Evolutionary conservation across 2,113 vertebrate species (phyloP), one percentile per base, ranked within the genome.

Genomic region (Mormyrus iriodes): DNA sequence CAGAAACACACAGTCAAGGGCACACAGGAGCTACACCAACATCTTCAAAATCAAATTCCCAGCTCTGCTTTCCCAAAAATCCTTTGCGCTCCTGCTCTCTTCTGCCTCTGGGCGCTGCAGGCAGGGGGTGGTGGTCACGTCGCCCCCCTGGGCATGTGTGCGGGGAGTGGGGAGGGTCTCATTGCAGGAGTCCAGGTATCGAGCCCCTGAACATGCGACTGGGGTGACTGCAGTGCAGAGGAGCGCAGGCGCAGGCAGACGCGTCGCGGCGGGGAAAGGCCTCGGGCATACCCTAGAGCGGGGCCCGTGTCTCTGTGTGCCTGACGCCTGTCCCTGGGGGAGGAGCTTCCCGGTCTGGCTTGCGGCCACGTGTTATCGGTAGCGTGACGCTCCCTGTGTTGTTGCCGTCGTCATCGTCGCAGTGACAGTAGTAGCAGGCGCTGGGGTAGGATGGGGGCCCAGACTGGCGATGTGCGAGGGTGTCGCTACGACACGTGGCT

Each of bases 351-450:
- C 19, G 17, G 88, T 44, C 88, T 76, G 3, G 35, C 58, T 87
- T 76, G 53, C 5, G 10, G 85, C 86, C 88, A 93, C 93, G 88
- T 88, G 94, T 93, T 92, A 94, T 88, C 93, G 55, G 93, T 91
- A 86, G 44, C 19, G 15, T 27, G 39, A 88, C 83, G 39, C 87
- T 65, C 7, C 31, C 92, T 84, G 88, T 88, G 88, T 3, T 87
- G 90, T 90, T 90, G 89, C 91, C 91, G 86, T 86, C 0, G 86
- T 73, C 76, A 49, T 3, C 31, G 7, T n/a, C 21, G 48, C 86
- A 42, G 90, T 90, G 93, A 92, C 94, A 91, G 86, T 49, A 46
- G 58, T 39, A 48, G 83, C 85, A 88, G 35, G 31, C 35, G 69
- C 0, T 27, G 93, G 49, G 90, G 42, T 83, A 85, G 88, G 0